phyloP scores from a whole-genome alignment of 2,113 vertebrate species.

The Craseonycteris thonglongyai region DNA sequence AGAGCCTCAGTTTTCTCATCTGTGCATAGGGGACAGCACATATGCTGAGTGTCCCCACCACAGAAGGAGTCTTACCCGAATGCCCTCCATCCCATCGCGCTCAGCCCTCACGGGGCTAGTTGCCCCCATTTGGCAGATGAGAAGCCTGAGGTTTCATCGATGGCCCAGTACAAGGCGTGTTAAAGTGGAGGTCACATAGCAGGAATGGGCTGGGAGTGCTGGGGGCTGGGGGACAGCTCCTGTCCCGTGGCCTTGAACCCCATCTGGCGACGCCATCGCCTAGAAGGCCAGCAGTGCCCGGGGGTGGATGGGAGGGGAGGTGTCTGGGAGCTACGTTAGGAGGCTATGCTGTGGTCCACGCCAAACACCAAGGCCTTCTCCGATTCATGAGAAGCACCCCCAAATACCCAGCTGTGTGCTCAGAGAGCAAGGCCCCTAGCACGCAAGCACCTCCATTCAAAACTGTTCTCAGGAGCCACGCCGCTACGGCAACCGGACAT shows the following conservation, averaged over 20 bases:
- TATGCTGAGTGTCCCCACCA: neutral
- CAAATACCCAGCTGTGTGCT: neutral
- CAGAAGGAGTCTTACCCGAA: too few species aligned
- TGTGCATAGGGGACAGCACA: neutral
- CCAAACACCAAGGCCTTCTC: neutral
- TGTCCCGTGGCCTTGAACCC: neutral
- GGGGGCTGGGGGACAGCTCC: neutral
- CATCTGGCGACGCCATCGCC: too few species aligned
- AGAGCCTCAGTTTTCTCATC: neutral
- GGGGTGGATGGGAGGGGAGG: neutral
- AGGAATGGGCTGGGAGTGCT: too few species aligned
- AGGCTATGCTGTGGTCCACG: neutral
- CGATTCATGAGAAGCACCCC: neutral
- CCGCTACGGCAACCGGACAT: accelerated
- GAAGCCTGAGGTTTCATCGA: neutral
- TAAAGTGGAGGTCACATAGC: accelerated
- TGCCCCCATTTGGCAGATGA: neutral
- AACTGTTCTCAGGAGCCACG: neutral
- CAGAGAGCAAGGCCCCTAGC: neutral
- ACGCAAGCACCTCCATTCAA: accelerated
- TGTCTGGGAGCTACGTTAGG: accelerated
- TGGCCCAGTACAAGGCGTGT: too few species aligned
- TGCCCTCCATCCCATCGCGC: neutral
- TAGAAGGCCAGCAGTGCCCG: neutral
- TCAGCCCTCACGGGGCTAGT: neutral